phyloP scores from a whole-genome alignment of 2,797 vertebrate species.

The Apodemus agrarius region DNA sequence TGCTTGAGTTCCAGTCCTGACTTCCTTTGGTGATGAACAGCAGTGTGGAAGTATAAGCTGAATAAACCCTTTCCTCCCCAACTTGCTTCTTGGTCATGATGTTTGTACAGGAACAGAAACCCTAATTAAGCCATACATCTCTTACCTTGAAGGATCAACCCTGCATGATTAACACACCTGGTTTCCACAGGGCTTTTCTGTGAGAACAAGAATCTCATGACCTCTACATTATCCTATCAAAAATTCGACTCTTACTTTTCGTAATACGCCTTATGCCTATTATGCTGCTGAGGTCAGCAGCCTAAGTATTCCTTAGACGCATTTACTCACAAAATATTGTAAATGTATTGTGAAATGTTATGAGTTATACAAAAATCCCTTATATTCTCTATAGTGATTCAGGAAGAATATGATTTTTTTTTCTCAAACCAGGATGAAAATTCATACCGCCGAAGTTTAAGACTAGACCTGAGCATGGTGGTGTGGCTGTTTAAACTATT shows the following conservation, averaged over 20 bases:
- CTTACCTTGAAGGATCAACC: not conserved
- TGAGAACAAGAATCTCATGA: not conserved
- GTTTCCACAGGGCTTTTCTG: not conserved
- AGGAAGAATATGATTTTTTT: constrained; percentile 89
- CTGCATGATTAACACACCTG: not conserved
- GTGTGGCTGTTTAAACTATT: not conserved
- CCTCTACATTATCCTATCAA: constrained; percentile 74
- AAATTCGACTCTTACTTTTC: constrained; percentile 92
- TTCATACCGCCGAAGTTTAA: constrained; percentile 89
- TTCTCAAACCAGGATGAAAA: constrained; percentile 89
- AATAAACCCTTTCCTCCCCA: no score
- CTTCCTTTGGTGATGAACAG: no score
- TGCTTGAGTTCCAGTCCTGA: no score
- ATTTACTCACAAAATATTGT: constrained; percentile 87
- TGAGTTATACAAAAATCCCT: constrained; percentile 89
- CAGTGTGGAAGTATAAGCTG: no score
- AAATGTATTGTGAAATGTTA: constrained; percentile 87
- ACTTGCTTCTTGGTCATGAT: no score
- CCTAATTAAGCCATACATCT: no score
- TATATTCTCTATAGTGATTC: constrained; percentile 90
- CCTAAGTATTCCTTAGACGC: constrained; percentile 91
- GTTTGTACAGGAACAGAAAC: no score
- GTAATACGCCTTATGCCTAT: constrained; percentile 90
- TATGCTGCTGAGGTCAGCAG: constrained; percentile 91
- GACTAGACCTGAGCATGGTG: constrained; percentile 80